Evolutionary conservation across 2,888 invertebrate genomes (phyloP).

Genomic region (Lithophane leautieri): DNA sequence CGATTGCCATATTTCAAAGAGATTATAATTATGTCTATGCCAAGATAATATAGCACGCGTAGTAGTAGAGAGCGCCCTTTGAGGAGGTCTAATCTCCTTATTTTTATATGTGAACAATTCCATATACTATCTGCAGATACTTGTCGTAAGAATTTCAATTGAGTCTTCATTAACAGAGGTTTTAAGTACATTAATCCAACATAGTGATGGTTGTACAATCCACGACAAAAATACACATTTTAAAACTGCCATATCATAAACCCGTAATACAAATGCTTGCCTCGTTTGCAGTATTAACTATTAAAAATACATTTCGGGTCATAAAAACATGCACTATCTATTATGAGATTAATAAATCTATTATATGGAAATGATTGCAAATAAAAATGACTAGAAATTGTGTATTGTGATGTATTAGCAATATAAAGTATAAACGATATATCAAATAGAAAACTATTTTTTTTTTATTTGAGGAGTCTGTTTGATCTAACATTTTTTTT

Average conservation of each 20-base stretch:
- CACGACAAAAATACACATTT: conserved; percentile 24
- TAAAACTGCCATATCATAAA: conserved; percentile 44
- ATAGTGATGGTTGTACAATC: conserved; percentile 20
- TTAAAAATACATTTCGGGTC: conserved; percentile 39
- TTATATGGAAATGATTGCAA: conserved; percentile 54
- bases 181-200: conserved; percentile 40
- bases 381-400: conserved; percentile 69
- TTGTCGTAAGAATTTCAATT: conserved; percentile 18
- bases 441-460: conserved; percentile 41
- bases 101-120: conserved; percentile 18
- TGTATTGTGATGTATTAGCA: conserved; percentile 65
- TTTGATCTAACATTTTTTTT: conserved; percentile 33
- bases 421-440: conserved; percentile 42
- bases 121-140: conserved; percentile 24
- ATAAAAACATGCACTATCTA: conserved; percentile 50
- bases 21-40: conserved; percentile 66
- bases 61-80: conserved; percentile 67
- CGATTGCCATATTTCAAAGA: conserved; percentile 67
- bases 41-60: conserved; percentile 67
- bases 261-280: conserved; percentile 47
- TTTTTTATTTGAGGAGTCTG: conserved; percentile 6
- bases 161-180: conserved; percentile 29
- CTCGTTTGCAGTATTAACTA: conserved; percentile 25
- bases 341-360: conserved; percentile 37
- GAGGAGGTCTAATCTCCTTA: conserved; percentile 26